Conservation (phyloP, 2,113 vertebrate species). For the Pica pica region DNA sequence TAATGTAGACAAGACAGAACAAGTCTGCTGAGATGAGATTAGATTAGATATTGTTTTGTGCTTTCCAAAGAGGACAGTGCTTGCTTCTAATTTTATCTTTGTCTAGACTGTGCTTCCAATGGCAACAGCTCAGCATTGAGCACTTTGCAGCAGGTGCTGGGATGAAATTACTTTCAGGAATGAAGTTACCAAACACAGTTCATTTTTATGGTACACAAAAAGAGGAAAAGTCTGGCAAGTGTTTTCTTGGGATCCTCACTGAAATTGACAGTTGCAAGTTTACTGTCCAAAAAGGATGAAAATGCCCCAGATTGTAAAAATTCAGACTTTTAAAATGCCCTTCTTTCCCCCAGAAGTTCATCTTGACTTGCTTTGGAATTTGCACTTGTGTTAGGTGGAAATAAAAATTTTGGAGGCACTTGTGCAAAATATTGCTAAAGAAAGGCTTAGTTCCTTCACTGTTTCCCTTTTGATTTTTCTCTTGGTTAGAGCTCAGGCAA, state of each 20-base stretch:
- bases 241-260: not conserved
- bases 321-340: not conserved
- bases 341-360: not conserved
- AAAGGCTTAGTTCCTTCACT: not conserved
- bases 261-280: not conserved
- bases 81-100: constrained; percentile 8
- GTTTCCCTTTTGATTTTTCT: not conserved
- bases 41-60: not conserved
- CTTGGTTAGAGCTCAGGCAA: not conserved
- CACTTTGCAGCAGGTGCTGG: not conserved
- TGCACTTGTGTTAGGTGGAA: not conserved
- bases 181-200: not conserved
- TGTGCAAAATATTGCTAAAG: not conserved
- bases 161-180: not conserved
- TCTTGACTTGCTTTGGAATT: not conserved
- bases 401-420: not conserved
- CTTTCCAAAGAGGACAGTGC: not conserved
- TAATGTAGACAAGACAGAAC: not conserved
- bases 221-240: not conserved
- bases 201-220: not conserved
- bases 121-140: not conserved
- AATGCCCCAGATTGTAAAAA: not conserved
- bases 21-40: not conserved
- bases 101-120: constrained; percentile 8
- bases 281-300: not conserved